phyloP scores from a whole-genome alignment of 2,797 vertebrate genomes.

The Myotis myotis region DNA sequence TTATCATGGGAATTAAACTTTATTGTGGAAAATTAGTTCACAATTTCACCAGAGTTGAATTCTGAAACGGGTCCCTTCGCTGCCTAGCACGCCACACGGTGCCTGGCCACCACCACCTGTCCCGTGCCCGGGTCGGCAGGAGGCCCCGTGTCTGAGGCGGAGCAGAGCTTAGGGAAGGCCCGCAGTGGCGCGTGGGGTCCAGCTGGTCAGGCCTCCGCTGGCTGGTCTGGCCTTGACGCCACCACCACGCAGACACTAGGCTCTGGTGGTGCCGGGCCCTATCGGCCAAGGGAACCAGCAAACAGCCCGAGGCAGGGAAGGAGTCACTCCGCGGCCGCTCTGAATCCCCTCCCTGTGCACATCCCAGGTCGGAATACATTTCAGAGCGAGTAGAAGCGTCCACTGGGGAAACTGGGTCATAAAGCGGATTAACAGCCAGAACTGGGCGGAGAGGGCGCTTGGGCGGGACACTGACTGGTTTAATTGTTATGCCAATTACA shows the following conservation, averaged over 20 bases:
- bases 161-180: background rate
- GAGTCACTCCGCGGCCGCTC: background rate
- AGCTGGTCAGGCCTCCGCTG: background rate
- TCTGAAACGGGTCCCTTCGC: background rate
- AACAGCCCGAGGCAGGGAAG: accelerated
- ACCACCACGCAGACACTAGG: too few species aligned
- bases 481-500: constrained; percentile 78
- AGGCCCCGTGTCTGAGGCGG: too few species aligned
- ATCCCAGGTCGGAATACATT: background rate
- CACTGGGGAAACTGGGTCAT: constrained; percentile 69
- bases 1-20: background rate
- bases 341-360: background rate
- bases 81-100: accelerated
- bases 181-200: background rate
- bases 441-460: background rate
- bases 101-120: background rate
- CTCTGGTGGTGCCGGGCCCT: accelerated
- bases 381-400: constrained; percentile 57
- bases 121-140: accelerated
- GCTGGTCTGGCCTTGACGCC: too few species aligned
- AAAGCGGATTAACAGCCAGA: constrained; percentile 71
- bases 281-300: accelerated
- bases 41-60: background rate
- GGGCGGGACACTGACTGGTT: constrained; percentile 57
- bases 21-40: background rate